Evolutionary conservation across 2,888 invertebrate species (phyloP).

Genomic region (Ichneumoninae sp.): DNA sequence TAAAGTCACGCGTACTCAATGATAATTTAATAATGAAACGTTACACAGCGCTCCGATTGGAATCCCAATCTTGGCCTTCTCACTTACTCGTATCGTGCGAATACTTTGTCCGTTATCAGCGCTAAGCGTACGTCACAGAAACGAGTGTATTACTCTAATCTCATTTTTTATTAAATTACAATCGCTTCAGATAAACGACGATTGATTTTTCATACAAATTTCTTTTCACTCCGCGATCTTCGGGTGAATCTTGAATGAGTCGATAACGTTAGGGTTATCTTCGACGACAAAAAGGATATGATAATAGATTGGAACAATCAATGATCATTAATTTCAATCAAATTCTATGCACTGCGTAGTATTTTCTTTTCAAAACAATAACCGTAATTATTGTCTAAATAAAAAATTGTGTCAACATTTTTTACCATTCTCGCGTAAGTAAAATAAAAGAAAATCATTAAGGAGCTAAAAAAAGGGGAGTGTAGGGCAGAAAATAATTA

Average conservation of each 20-base stretch:
- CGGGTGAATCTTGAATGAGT: background rate
- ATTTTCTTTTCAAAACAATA: no score
- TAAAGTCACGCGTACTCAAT: conserved; percentile 29
- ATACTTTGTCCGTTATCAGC: conserved; percentile 31
- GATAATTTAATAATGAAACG: conserved; percentile 17
- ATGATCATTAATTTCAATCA: background rate
- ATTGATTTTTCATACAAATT: conserved; percentile 11
- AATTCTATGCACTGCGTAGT: background rate
- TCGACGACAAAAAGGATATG: background rate
- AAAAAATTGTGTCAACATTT: no score
- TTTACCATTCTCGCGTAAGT: background rate
- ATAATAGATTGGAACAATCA: background rate
- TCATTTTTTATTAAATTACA: background rate
- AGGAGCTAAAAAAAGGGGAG: background rate
- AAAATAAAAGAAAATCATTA: background rate
- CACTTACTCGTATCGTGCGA: conserved; percentile 3
- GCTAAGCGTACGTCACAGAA: conserved; percentile 20
- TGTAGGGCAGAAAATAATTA: background rate
- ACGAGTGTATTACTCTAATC: background rate
- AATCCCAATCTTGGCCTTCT: conserved; percentile 24
- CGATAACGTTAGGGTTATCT: background rate
- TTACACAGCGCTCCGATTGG: background rate
- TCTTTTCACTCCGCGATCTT: background rate
- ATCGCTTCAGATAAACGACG: conserved; percentile 8
- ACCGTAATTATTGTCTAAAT: no score